Base-by-base conservation (phyloP, 2,888 invertebrate species). In the Cantharis flavilabris region DNA sequence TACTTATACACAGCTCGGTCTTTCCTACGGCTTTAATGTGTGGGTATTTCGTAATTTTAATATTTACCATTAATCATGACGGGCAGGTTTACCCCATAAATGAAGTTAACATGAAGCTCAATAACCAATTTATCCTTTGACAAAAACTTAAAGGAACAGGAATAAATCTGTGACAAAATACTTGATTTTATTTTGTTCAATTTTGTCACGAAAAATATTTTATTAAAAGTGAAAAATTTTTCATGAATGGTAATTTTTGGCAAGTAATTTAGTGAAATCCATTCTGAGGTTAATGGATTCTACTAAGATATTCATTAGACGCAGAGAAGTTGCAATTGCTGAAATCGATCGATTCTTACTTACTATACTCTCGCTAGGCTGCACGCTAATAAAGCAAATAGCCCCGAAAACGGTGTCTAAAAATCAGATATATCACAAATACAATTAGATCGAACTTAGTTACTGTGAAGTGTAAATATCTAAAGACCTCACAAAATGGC, bases 401-500 rank as follows among this genome's bases (percentile, higher is more conserved):
- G 49, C 49, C n/a, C 49, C 5, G 49, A 49, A 49, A 49, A 49
- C 49, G 49, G 5, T 49, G 49, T 67, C 65, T n/a, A 67, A 67
- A 67, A 67, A 26, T 67, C 23, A 67, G 65, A 67, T 67, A 67
- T 23, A 67, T 67, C 23, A 9, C 23, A 20, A 67, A 26, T 67
- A 26, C 18, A 67, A 26, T 23, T 67, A 67, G n/a, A 26, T 67
- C 26, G 26, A 67, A 67, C 65, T 67, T 67, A 67, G 65, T 67
- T 67, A 67, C 65, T 20, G 65, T 23, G 65, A 67, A 67, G 72
- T 76, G 76, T 70, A 76, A 69, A 76, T 62, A 76, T 70, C 76
- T 76, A 72, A 72, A 76, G 72, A 76, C 72, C 70, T 76, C 70
- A 76, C 67, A 67, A 76, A 76, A 72, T 69, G 76, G 71, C 76